phyloP scores from a whole-genome alignment of 2,113 vertebrate species.

The Odocoileus virginianus region DNA sequence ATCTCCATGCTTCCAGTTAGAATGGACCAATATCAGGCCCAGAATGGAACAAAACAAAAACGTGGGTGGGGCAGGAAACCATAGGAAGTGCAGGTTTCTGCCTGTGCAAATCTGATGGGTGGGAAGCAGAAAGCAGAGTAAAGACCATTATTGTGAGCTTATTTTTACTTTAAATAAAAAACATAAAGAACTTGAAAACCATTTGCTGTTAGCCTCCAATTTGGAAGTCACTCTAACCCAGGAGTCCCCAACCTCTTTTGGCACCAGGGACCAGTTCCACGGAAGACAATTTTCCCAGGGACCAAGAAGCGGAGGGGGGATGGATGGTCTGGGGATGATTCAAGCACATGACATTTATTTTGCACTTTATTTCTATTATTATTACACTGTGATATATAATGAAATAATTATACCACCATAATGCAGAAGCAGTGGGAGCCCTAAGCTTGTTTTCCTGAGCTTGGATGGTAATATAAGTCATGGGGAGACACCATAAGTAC shows the following conservation, averaged over 20 bases:
- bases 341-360: background rate
- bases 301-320: background rate
- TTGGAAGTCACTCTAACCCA: background rate
- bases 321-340: background rate
- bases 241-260: background rate
- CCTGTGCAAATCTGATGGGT: background rate
- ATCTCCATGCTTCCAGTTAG: background rate
- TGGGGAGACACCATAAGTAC: background rate
- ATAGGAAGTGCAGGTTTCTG: slow-evolving; percentile 6
- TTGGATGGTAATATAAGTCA: background rate
- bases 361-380: background rate
- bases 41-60: background rate
- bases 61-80: background rate
- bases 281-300: background rate
- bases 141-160: background rate
- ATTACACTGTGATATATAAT: background rate
- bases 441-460: background rate
- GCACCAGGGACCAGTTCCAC: background rate
- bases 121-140: background rate
- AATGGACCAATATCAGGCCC: background rate
- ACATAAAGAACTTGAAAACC: background rate
- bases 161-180: background rate
- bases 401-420: background rate
- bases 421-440: background rate
- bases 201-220: background rate